Evolutionary conservation across 2,113 vertebrate genomes (phyloP).

Genomic region (Chloebia gouldiae): DNA sequence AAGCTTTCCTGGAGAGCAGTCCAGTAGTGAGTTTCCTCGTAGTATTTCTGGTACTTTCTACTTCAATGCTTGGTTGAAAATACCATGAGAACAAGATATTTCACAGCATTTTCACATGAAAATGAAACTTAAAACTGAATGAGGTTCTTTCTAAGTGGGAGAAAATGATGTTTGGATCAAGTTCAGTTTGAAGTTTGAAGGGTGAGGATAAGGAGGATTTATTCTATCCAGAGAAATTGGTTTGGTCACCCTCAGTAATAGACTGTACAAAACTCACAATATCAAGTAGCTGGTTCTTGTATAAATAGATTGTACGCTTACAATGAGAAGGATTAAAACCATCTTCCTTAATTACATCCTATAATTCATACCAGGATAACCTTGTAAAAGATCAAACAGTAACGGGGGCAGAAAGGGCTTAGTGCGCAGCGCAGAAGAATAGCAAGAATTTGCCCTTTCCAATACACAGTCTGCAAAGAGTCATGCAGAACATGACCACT

Average conservation of each 20-base stretch:
- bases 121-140: not conserved
- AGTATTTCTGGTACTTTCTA: not conserved
- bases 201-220: conserved; percentile 26
- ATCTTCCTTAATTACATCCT: conserved; percentile 45
- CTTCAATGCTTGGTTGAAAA: not conserved
- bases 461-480: not conserved
- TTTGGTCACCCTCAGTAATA: conserved; percentile 19
- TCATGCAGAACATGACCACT: not conserved
- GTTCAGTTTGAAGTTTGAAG: conserved; percentile 28
- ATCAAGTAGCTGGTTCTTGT: not conserved
- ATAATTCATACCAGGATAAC: conserved; percentile 42
- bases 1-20: not conserved
- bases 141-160: not conserved
- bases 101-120: not conserved
- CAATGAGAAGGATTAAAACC: conserved; percentile 46
- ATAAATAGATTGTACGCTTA: conserved; percentile 53
- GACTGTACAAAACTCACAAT: not conserved
- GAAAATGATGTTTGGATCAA: not conserved
- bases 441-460: not conserved
- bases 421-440: not conserved
- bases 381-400: conserved; percentile 38
- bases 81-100: not conserved
- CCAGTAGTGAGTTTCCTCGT: not conserved
- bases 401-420: conserved; percentile 7
- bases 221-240: conserved; percentile 8